Percentiles rank a stretch among this genome's conserved stretches.
These are phyloP conservation scores for Yponomeuta sedellus DNA, from an alignment of 2,888 invertebrate species.

Conservation along the genomic window DNA sequence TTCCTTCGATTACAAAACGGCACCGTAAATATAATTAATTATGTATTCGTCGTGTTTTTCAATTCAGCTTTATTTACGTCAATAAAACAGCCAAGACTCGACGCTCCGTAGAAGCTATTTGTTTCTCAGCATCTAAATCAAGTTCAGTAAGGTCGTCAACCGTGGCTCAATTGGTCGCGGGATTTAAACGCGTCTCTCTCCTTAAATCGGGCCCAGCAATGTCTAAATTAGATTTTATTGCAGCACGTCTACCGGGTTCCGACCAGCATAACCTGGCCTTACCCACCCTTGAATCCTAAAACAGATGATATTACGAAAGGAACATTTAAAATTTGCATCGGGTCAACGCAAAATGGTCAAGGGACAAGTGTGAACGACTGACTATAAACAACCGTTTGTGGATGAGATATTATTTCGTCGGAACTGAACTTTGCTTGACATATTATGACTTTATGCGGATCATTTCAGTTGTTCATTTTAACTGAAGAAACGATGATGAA, in stretches of 20 bases:
- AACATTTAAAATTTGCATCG: not conserved
- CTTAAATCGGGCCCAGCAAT: slow-evolving; percentile 62
- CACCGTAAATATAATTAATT: not conserved
- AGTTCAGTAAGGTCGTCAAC: slow-evolving; percentile 57
- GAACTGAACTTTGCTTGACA: slow-evolving; percentile 38
- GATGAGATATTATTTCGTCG: slow-evolving; percentile 55
- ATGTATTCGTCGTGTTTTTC: not conserved
- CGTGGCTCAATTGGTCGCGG: slow-evolving; percentile 44
- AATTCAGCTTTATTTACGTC: not conserved
- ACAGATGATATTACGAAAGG: not conserved
- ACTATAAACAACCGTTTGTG: slow-evolving; percentile 50
- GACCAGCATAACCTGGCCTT: slow-evolving; percentile 4
- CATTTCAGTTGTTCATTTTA: not conserved
- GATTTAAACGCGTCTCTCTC: slow-evolving; percentile 39
- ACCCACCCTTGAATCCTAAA: not conserved
- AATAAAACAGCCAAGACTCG: not conserved
- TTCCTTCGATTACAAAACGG: too few species aligned
- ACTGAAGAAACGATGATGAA: not conserved
- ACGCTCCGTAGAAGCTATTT: not conserved
- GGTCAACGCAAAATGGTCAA: slow-evolving; percentile 7
- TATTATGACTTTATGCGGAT: slow-evolving; percentile 12
- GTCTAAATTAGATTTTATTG: slow-evolving; percentile 77
- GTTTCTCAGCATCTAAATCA: not conserved
- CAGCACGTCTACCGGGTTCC: slow-evolving; percentile 30
- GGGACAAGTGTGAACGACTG: slow-evolving; percentile 27